Conservation (phyloP, 1,140 invertebrate species). For the Mycetomoellerius zeteki region DNA sequence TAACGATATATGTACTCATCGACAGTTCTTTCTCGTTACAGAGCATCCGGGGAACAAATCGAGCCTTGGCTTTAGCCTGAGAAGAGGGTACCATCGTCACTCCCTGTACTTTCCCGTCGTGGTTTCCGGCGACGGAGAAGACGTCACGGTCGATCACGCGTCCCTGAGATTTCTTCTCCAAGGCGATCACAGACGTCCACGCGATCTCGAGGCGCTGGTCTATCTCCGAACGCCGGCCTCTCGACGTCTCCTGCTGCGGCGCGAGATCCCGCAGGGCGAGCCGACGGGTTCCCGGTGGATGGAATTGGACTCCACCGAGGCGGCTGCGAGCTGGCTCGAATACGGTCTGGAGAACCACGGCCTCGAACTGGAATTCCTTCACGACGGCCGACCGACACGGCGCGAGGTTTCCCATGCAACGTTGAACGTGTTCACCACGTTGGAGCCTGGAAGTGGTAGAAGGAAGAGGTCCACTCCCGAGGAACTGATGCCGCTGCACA, state of each 20-base stretch:
- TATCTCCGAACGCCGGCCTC: constrained; percentile 58
- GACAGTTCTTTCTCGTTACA: constrained; percentile 75
- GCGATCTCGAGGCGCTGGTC: constrained; percentile 62
- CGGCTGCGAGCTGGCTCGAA: constrained; percentile 86
- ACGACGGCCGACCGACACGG: constrained; percentile 77
- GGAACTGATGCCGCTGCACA: constrained; percentile 82
- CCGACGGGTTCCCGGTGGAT: constrained; percentile 83
- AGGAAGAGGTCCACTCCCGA: constrained; percentile 75
- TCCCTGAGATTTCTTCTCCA: constrained; percentile 75
- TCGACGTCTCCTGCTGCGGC: constrained; percentile 26
- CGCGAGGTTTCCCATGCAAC: constrained; percentile 81
- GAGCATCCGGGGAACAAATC: constrained; percentile 78
- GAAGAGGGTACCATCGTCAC: constrained; percentile 60
- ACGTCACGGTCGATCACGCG: constrained; percentile 77
- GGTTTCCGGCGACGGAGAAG: constrained; percentile 64
- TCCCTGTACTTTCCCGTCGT: constrained; percentile 79
- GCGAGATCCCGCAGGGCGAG: constrained; percentile 33
- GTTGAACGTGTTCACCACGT: constrained; percentile 85
- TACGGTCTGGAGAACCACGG: constrained; percentile 84
- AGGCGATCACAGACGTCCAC: constrained; percentile 26
- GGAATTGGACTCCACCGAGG: constrained; percentile 88
- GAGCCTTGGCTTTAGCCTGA: constrained; percentile 39
- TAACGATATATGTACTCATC: constrained; percentile 21
- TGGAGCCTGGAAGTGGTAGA: constrained; percentile 4
- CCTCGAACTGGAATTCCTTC: constrained; percentile 86